Base-by-base conservation (phyloP, 2,888 invertebrate species). In the Lamellibrachia columna region DNA sequence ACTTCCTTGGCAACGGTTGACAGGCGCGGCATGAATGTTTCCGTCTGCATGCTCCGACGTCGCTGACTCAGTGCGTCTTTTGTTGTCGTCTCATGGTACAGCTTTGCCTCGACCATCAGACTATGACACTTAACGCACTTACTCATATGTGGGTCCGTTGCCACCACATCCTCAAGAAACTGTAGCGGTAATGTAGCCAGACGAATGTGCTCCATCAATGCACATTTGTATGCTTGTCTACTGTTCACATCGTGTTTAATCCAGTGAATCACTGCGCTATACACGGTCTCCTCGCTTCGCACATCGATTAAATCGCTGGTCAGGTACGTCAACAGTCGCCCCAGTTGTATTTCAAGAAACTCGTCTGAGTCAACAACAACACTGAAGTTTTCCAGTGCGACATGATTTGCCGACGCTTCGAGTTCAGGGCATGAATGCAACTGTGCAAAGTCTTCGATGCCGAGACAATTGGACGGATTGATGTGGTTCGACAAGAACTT, bases 1-100 rank as follows among this genome's bases (percentile, higher is more conserved):
- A 96, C 95, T 92, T 96, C 96, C 92, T 96, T 96, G 90, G 96
- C 96, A 28, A 96, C 95, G 7, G 96, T 96, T 52, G 96, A 96
- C 15, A 96, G 96, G 90, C 96, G 94, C 7, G 96, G 96, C 53
- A 95, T 95, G 90, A 95, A 91, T 40, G 92, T 93, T 9, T 93
- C 93, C 7, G 92, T 95, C 94, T 95, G 96, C 95, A 96, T 96
- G 94, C 96, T 96, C 15, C 95, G 94, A 22, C 96, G 93, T 11
- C 96, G 94, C 90, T 96, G 95, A 11, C 95, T 95, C 93, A 95
- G 95, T 91, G 95, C 95, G 92, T 95, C 95, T 75, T 75, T 75
- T 92, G 95, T 95, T n/a, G 95, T 95, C 22, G 95, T 94, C 92
- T 95, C 95, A 90, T 95, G 95, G 90, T 95, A 94, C 90, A 94